These are phyloP conservation scores for Xenotilapia longispinis DNA, from an alignment of 2,113 vertebrate species.

Conservation along the genomic window DNA sequence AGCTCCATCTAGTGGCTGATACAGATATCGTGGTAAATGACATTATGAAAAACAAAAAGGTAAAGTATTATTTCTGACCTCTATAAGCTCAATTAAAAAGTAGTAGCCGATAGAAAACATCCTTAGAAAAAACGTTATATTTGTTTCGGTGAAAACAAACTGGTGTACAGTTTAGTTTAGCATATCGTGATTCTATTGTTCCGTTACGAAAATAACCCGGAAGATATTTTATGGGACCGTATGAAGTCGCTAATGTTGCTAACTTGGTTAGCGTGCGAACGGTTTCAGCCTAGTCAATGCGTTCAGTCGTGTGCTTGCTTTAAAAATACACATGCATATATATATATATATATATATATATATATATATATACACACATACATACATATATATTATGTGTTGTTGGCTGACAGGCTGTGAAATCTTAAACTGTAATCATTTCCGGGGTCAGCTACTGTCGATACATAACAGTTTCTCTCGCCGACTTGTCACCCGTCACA, in stretches of 20 bases:
- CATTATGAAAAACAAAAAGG: neutral
- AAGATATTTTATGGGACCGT: neutral
- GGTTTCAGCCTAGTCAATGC: neutral
- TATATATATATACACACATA: neutral
- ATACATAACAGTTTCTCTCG: neutral
- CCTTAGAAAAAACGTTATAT: neutral
- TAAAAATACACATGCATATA: neutral
- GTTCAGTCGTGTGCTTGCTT: neutral
- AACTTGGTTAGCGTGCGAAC: neutral
- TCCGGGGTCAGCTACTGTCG: constrained; percentile 6
- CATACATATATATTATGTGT: neutral
- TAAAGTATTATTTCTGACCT: neutral
- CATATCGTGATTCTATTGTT: neutral
- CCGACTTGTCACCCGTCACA: neutral
- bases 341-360: fast-evolving
- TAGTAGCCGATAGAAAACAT: neutral
- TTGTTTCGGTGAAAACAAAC: neutral
- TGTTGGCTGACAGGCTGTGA: neutral
- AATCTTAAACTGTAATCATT: neutral
- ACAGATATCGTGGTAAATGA: neutral
- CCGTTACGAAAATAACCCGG: neutral
- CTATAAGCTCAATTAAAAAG: neutral
- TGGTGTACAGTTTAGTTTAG: neutral
- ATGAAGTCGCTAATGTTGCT: neutral
- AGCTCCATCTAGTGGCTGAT: neutral